Percentiles rank a stretch among this genome's conserved stretches.
Conservation (phyloP, 2,888 invertebrate genomes). For the Xestia xanthographa region DNA sequence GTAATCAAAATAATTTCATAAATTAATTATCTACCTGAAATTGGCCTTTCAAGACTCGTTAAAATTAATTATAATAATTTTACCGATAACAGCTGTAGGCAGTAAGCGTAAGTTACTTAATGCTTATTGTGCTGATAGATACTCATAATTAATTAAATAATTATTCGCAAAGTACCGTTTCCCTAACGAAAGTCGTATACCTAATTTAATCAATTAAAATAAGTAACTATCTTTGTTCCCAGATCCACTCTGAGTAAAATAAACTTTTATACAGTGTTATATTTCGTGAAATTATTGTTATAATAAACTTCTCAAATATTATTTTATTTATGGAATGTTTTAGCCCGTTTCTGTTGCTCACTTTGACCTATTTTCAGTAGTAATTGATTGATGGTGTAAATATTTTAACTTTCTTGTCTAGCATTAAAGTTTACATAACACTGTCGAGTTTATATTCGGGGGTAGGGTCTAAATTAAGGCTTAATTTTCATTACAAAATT, state of each 20-base stretch:
- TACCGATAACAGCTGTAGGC: neutral
- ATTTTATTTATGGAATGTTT: constrained; percentile 13
- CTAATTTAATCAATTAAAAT: constrained; percentile 15
- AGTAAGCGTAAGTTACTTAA: neutral
- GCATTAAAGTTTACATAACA: constrained; percentile 14
- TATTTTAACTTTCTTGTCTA: constrained; percentile 38
- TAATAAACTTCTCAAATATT: constrained; percentile 17
- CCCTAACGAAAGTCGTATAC: neutral
- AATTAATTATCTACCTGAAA: constrained; percentile 4
- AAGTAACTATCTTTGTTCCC: neutral
- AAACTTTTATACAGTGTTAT: neutral
- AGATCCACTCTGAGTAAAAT: neutral
- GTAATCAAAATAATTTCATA: constrained; percentile 25
- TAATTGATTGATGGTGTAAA: constrained; percentile 37
- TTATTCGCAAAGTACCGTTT: neutral
- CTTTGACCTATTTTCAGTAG: constrained; percentile 36
- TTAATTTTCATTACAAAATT: neutral
- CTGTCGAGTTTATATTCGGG: neutral
- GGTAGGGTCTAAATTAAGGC: neutral
- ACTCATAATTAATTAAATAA: neutral
- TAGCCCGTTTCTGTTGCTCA: constrained; percentile 6
- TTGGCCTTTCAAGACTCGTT: neutral
- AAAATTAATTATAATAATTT: constrained; percentile 20
- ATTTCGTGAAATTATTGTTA: constrained; percentile 2
- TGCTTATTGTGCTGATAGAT: neutral